Percentiles rank a stretch among this genome's conserved stretches.
Conservation (phyloP, 2,888 invertebrate genomes). For the Drosophila colorata region DNA sequence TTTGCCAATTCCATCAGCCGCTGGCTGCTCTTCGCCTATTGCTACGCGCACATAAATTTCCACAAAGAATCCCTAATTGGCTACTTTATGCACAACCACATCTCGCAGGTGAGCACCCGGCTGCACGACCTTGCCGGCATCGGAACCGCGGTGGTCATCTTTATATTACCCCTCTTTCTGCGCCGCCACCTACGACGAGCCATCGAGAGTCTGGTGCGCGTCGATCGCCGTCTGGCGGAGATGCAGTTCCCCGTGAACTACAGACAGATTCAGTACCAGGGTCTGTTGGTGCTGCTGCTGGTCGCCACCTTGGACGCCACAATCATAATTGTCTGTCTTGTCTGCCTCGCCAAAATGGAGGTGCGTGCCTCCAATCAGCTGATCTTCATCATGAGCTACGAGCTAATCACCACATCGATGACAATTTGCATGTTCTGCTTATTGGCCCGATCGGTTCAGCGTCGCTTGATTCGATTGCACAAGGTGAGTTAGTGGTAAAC, state of each 20-base stretch:
- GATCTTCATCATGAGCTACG: slow-evolving; percentile 43
- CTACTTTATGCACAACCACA: slow-evolving; percentile 57
- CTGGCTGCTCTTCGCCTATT: slow-evolving; percentile 65
- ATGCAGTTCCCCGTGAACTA: slow-evolving; percentile 29
- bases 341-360: slow-evolving; percentile 50
- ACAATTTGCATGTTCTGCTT: slow-evolving; percentile 58
- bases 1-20: slow-evolving; percentile 64
- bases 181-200: slow-evolving; percentile 43
- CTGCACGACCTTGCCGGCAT: slow-evolving; percentile 56
- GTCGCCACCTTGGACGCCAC: slow-evolving; percentile 23
- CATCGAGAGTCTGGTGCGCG: slow-evolving; percentile 31
- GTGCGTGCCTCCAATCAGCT: slow-evolving; percentile 61
- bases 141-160: slow-evolving; percentile 41
- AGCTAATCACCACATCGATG: slow-evolving; percentile 52
- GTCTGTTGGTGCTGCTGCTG: slow-evolving; percentile 10
- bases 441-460: slow-evolving; percentile 40
- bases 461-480: slow-evolving; percentile 35
- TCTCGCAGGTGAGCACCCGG: slow-evolving; percentile 49
- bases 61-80: slow-evolving; percentile 62
- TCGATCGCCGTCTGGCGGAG: slow-evolving; percentile 32
- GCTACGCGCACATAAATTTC: slow-evolving; percentile 40
- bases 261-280: slow-evolving; percentile 10
- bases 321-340: slow-evolving; percentile 38
- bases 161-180: slow-evolving; percentile 57
- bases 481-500: slow-evolving; percentile 17